Percentiles rank a stretch among this genome's conserved stretches.
phyloP scores from a whole-genome alignment of 2,888 invertebrate genomes.

The Lamellibrachia satsuma region DNA sequence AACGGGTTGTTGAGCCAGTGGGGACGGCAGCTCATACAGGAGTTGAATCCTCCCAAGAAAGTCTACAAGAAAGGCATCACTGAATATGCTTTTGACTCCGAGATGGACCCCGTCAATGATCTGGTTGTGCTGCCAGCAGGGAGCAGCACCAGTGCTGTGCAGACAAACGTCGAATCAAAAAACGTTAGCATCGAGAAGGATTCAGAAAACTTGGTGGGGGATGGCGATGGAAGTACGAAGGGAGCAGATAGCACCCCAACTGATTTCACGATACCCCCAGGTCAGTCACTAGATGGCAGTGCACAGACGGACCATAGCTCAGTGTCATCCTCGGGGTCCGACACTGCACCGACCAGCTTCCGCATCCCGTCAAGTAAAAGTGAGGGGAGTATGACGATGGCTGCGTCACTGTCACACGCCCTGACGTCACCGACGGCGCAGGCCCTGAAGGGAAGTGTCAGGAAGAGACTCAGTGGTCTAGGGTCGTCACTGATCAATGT shows the following conservation, averaged over 20 bases:
- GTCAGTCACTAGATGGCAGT: not conserved
- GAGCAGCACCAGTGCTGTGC: not conserved
- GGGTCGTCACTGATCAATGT: slow-evolving; percentile 38
- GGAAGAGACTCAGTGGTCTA: slow-evolving; percentile 39
- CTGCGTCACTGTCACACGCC: not conserved
- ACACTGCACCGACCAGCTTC: not conserved
- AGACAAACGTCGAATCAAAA: not conserved
- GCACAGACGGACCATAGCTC: not conserved
- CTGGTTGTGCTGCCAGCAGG: not conserved
- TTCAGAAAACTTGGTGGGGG: not conserved
- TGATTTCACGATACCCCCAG: not conserved
- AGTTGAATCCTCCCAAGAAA: slow-evolving; percentile 19
- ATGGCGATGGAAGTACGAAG: not conserved
- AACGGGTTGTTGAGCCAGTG: slow-evolving; percentile 23
- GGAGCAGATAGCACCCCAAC: not conserved
- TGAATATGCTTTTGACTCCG: slow-evolving; percentile 35
- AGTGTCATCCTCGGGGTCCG: not conserved
- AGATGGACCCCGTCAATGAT: not conserved
- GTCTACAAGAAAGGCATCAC: slow-evolving; percentile 39
- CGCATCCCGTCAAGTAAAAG: not conserved
- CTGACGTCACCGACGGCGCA: not conserved
- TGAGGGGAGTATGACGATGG: not conserved
- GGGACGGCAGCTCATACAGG: slow-evolving; percentile 25
- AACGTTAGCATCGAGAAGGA: too few relatives aligned
- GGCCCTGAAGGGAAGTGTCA: slow-evolving; percentile 20